Evolutionary conservation across 2,113 vertebrate species (phyloP).

Genomic region (Todiramphus saurophagus): DNA sequence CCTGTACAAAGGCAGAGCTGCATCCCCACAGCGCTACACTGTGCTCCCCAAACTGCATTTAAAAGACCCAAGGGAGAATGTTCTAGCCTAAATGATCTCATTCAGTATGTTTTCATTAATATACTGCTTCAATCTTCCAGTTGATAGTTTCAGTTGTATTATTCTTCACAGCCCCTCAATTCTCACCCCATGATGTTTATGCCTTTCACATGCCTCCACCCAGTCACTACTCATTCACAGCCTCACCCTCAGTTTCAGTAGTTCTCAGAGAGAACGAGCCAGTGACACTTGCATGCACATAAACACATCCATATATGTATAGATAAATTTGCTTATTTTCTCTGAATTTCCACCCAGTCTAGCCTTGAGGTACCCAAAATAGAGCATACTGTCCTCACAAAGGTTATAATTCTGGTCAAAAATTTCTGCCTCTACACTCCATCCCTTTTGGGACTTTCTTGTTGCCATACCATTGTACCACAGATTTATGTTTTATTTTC

Average conservation of each 20-base stretch:
- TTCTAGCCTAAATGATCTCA: neutral
- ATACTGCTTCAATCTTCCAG: neutral
- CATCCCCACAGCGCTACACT: rapidly evolving
- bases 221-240: neutral
- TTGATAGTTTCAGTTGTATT: neutral
- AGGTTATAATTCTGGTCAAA: neutral
- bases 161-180: neutral
- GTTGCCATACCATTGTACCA: neutral
- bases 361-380: neutral
- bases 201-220: neutral
- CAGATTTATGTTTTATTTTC: neutral
- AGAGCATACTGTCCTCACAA: neutral
- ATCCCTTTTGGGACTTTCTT: neutral
- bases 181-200: neutral
- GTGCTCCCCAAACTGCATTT: neutral
- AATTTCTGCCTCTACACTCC: neutral
- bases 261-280: neutral
- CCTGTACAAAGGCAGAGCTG: neutral
- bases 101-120: neutral
- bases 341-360: neutral
- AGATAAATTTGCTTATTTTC: neutral
- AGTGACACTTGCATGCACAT: neutral
- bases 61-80: neutral
- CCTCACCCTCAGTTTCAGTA: neutral
- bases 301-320: neutral